phyloP scores from a whole-genome alignment of 2,113 vertebrate species.

The Polypterus bichir region DNA sequence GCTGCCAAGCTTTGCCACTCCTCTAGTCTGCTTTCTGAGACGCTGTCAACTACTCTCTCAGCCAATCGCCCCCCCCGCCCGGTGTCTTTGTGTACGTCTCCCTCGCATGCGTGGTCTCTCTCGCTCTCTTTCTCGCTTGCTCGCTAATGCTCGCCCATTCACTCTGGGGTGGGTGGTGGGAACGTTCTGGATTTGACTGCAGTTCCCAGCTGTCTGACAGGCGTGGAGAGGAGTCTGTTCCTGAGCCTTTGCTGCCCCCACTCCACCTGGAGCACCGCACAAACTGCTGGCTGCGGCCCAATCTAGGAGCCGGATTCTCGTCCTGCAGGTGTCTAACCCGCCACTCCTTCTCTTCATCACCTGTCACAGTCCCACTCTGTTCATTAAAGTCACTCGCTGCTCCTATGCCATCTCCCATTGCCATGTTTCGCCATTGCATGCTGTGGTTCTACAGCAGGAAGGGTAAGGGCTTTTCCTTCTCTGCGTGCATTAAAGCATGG shows the following conservation, averaged over 20 bases:
- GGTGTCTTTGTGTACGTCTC: background rate
- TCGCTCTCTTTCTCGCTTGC: background rate
- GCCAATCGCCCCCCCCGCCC: background rate
- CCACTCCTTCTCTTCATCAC: constrained; percentile 21
- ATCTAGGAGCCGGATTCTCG: background rate
- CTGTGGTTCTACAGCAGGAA: constrained; percentile 95
- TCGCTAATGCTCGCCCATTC: too few relatives aligned
- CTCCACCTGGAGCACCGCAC: too few relatives aligned
- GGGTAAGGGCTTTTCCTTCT: constrained; percentile 70
- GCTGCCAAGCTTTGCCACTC: constrained; percentile 17
- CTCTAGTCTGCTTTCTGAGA: background rate
- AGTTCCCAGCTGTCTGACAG: background rate
- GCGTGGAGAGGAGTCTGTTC: too few relatives aligned
- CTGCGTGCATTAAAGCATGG: constrained; percentile 15
- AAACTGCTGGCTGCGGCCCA: too few relatives aligned
- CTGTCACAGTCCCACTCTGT: constrained; percentile 45
- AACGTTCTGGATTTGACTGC: background rate
- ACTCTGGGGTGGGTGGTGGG: background rate
- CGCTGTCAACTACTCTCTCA: constrained; percentile 6
- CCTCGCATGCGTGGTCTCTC: background rate
- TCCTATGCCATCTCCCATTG: constrained; percentile 92
- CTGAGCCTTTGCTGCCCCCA: too few relatives aligned
- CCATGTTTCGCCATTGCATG: constrained; percentile 98
- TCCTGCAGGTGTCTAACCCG: constrained; percentile 37
- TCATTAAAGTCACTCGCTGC: constrained; percentile 42